These are phyloP conservation scores for Megalopta genalis DNA, from an alignment of 1,140 invertebrate genomes.

Conservation along the genomic window DNA sequence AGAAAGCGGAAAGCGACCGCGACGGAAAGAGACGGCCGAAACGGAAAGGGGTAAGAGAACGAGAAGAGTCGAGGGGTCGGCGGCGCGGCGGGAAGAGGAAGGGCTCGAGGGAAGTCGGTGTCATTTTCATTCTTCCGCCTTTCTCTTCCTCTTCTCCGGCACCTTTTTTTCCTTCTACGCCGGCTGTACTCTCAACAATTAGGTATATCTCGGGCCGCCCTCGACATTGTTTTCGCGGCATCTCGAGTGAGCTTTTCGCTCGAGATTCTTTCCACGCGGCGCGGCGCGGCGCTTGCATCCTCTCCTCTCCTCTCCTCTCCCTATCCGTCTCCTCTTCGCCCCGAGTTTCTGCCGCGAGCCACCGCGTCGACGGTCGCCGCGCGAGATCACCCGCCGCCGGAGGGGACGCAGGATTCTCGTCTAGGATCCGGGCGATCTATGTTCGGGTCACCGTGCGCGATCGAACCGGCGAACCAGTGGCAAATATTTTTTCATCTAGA, in stretches of 20 bases:
- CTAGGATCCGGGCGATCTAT: neutral
- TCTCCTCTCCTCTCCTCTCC: slow-evolving; percentile 6
- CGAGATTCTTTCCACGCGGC: slow-evolving; percentile 61
- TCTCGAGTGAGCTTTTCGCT: slow-evolving; percentile 66
- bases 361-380: no score
- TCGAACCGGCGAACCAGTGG: neutral
- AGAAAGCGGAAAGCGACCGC: slow-evolving; percentile 4
- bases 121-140: slow-evolving; percentile 56
- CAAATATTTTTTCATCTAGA: slow-evolving; percentile 36
- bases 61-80: neutral
- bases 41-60: slow-evolving; percentile 31
- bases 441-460: neutral
- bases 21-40: slow-evolving; percentile 15
- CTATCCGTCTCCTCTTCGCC: slow-evolving; percentile 7
- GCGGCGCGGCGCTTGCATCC: slow-evolving; percentile 37
- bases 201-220: slow-evolving; percentile 62
- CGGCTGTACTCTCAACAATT: slow-evolving; percentile 64
- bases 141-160: slow-evolving; percentile 42
- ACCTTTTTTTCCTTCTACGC: slow-evolving; percentile 46
- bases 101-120: slow-evolving; percentile 53
- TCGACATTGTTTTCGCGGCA: slow-evolving; percentile 66
- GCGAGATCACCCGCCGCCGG: no score
- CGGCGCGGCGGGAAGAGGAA: neutral
- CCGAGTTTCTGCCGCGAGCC: no score
- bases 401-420: no score